A percentile compares a stretch with the other conserved stretches of the same genome.
phyloP scores from a whole-genome alignment of 1,140 invertebrate species.

The Drosophila littoralis region DNA sequence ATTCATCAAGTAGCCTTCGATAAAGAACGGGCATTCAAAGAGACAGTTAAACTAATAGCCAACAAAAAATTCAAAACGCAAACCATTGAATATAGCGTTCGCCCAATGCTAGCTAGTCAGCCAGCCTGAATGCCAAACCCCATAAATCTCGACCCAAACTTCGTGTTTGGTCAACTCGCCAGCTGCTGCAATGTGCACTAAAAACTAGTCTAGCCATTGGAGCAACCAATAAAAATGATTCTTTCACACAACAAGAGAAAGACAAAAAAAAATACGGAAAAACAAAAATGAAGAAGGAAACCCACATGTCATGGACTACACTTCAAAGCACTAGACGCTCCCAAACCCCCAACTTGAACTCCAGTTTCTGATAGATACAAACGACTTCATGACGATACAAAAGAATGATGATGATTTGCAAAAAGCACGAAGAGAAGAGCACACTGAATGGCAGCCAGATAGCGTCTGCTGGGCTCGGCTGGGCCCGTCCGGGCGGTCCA shows the following conservation, averaged over 20 bases:
- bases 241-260: conserved; percentile 43
- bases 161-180: conserved; percentile 59
- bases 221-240: conserved; percentile 64
- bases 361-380: conserved; percentile 70
- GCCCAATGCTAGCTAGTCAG: conserved; percentile 14
- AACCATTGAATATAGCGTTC: conserved; percentile 24
- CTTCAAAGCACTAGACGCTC: conserved; percentile 49
- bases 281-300: conserved; percentile 45
- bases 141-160: conserved; percentile 70
- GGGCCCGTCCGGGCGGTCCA: conserved; percentile 31
- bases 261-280: conserved; percentile 34
- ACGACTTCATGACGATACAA: conserved; percentile 74
- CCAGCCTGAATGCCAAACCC: conserved; percentile 38
- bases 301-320: conserved; percentile 71
- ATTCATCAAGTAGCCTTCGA: conserved; percentile 20
- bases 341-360: conserved; percentile 38
- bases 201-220: conserved; percentile 78
- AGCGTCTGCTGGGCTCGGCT: conserved; percentile 44
- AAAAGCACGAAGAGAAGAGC: conserved; percentile 38
- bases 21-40: conserved; percentile 7
- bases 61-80: conserved; percentile 2
- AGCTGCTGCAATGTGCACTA: conserved; percentile 51
- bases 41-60: conserved; percentile 15
- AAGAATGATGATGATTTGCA: conserved; percentile 77
- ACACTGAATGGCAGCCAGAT: conserved; percentile 26